Percentiles rank a stretch among this genome's conserved stretches.
These are phyloP conservation scores for Leptarthrus brevirostris DNA, from an alignment of 2,888 invertebrate genomes.

Conservation along the genomic window DNA sequence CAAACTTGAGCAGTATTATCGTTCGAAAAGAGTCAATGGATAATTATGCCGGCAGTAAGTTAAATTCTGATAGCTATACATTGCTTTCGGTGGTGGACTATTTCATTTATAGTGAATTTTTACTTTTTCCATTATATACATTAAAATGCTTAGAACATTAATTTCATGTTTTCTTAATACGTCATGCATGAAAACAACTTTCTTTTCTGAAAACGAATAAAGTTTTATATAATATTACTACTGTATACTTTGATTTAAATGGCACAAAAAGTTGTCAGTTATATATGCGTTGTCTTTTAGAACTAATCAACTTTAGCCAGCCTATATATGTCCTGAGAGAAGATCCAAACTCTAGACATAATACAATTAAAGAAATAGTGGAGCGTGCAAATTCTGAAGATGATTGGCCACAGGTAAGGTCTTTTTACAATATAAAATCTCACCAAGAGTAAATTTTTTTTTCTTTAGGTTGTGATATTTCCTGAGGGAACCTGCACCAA, in stretches of 20 bases:
- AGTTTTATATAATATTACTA: too few species aligned
- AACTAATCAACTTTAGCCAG: slow-evolving; percentile 92
- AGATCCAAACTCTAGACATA: slow-evolving; percentile 91
- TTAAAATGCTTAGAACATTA: too few species aligned
- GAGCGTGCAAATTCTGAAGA: slow-evolving; percentile 83
- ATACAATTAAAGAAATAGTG: slow-evolving; percentile 89
- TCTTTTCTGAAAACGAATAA: too few species aligned
- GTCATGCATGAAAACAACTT: slow-evolving; percentile 36
- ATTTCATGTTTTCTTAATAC: not conserved
- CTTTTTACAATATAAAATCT: too few species aligned
- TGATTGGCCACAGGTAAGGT: slow-evolving; percentile 89
- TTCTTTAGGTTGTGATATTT: slow-evolving; percentile 76
- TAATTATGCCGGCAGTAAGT: slow-evolving; percentile 90
- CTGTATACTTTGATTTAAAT: too few species aligned
- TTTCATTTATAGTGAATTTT: too few species aligned
- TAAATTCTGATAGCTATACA: slow-evolving; percentile 43
- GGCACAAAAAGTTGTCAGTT: too few species aligned
- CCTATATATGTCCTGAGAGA: slow-evolving; percentile 95
- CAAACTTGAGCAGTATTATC: slow-evolving; percentile 85
- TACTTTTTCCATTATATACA: too few species aligned
- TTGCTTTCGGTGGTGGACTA: slow-evolving; percentile 4
- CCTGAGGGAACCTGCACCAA: slow-evolving; percentile 98
- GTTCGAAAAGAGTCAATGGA: slow-evolving; percentile 84
- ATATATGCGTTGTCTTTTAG: too few species aligned
- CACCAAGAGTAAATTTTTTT: slow-evolving; percentile 46